Evolutionary conservation across 30 jellyfish, hydroid and myxozoan species (phyloP).

Genomic region (Aurelia aurita complex sp. Pacific): DNA sequence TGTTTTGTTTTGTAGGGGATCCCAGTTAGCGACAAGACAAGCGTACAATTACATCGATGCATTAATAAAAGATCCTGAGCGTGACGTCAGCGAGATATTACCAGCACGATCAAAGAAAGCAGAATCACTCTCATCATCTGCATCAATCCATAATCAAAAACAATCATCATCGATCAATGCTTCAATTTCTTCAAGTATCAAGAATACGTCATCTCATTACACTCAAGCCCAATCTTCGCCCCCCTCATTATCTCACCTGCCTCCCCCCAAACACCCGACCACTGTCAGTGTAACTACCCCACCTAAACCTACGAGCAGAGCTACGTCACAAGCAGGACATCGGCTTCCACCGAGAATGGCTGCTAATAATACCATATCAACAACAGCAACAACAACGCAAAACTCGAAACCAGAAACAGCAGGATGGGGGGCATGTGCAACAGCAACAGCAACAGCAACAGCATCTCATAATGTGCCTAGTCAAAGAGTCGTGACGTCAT

Average conservation of each 20-base stretch:
- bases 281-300: neutral
- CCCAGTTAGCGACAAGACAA: slow-evolving; percentile 87
- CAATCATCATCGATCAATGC: slow-evolving; percentile 33
- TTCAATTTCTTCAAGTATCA: neutral
- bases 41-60: slow-evolving; percentile 93
- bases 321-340: slow-evolving; percentile 28
- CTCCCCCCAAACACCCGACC: slow-evolving; percentile 23
- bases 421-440: slow-evolving; percentile 52
- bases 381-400: slow-evolving; percentile 4
- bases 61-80: slow-evolving; percentile 89
- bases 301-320: neutral
- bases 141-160: slow-evolving; percentile 16
- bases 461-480: neutral
- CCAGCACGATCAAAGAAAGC: slow-evolving; percentile 76
- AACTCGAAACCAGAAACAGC: slow-evolving; percentile 29
- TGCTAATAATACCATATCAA: slow-evolving; percentile 18
- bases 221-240: slow-evolving; percentile 22
- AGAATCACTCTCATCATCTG: slow-evolving; percentile 21
- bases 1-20: slow-evolving; percentile 54
- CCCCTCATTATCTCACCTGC: slow-evolving; percentile 18
- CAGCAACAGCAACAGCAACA: slow-evolving; percentile 49
- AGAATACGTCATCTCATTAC: slow-evolving; percentile 1
- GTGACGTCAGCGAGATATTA: slow-evolving; percentile 88
- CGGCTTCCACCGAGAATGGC: slow-evolving; percentile 81
- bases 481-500: slow-evolving; percentile 3